Conservation (phyloP, 2,888 invertebrate species). For the Lordiphosa fenestrarum region DNA sequence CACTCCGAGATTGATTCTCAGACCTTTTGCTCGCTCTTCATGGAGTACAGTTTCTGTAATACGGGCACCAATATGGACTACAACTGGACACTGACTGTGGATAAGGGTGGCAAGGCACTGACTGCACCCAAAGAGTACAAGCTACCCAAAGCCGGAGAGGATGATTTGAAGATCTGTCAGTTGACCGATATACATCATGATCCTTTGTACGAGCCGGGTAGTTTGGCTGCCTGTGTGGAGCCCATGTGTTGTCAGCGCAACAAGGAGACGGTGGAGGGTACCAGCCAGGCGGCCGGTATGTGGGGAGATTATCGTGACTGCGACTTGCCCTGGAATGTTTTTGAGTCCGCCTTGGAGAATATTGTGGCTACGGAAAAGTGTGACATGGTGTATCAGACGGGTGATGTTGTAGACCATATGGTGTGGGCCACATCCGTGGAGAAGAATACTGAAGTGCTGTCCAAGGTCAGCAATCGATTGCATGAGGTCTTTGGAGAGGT, state of each 20-base stretch:
- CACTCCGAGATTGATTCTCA: constrained; percentile 80
- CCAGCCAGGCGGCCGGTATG: constrained; percentile 83
- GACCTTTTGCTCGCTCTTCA: constrained; percentile 77
- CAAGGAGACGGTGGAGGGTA: constrained; percentile 48
- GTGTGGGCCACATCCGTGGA: constrained; percentile 91
- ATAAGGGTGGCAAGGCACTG: constrained; percentile 27
- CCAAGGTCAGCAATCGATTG: constrained; percentile 82
- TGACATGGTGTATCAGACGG: constrained; percentile 89
- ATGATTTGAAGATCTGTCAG: constrained; percentile 73
- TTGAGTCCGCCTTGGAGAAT: constrained; percentile 85
- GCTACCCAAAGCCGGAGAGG: constrained; percentile 38
- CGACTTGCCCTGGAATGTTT: constrained; percentile 87
- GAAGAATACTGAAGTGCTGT: constrained; percentile 83
- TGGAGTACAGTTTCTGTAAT: constrained; percentile 71
- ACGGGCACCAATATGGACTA: constrained; percentile 50
- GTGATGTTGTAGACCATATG: constrained; percentile 92
- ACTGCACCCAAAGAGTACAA: constrained; percentile 64
- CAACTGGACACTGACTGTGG: constrained; percentile 69
- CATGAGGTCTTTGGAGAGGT: constrained; percentile 83
- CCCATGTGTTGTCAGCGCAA: constrained; percentile 87
- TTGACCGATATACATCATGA: constrained; percentile 87
- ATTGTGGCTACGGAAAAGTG: constrained; percentile 83
- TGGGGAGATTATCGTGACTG: constrained; percentile 92
- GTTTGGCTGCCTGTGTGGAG: constrained; percentile 86
- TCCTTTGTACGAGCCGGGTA: constrained; percentile 85